These are phyloP conservation scores for Chorisops tibialis DNA, from an alignment of 2,888 invertebrate genomes.

Conservation along the genomic window DNA sequence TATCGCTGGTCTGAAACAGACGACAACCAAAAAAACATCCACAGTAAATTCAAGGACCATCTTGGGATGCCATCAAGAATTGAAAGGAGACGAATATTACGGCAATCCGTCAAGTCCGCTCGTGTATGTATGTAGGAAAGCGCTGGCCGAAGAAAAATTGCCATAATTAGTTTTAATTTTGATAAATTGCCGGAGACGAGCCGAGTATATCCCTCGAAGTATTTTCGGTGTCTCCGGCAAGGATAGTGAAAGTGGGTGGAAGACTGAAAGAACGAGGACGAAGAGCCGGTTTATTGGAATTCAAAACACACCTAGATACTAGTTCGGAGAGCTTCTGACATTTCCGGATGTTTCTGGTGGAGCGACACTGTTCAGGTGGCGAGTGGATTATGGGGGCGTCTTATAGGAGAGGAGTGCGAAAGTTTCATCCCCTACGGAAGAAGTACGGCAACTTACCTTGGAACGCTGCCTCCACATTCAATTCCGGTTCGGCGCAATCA, in stretches of 20 bases:
- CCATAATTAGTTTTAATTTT: constrained; percentile 32
- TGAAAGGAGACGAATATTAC: constrained; percentile 20
- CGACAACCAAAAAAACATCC: not conserved
- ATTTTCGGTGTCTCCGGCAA: too few species aligned
- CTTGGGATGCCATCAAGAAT: constrained; percentile 1
- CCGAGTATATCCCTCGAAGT: too few species aligned
- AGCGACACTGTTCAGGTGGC: too few species aligned
- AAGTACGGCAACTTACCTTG: constrained; percentile 53
- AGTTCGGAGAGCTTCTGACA: too few species aligned
- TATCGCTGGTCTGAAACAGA: too few species aligned
- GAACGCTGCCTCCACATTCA: constrained; percentile 58
- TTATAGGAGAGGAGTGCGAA: too few species aligned
- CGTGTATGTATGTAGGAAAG: constrained; percentile 6
- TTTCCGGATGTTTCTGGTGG: too few species aligned
- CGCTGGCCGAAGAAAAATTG: constrained; percentile 20
- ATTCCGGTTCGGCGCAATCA: constrained; percentile 47
- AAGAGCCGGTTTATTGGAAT: not conserved
- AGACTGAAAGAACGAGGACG: not conserved
- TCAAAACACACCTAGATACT: too few species aligned
- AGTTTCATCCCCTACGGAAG: too few species aligned
- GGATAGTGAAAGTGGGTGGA: not conserved
- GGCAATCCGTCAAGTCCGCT: constrained; percentile 6
- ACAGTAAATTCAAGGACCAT: not conserved
- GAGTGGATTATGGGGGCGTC: too few species aligned
- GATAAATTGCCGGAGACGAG: constrained; percentile 26